Evolutionary conservation across 2,888 invertebrate genomes (phyloP), one percentile per base, ranked within the genome.

Genomic region (Cryptocheilus praepositus): DNA sequence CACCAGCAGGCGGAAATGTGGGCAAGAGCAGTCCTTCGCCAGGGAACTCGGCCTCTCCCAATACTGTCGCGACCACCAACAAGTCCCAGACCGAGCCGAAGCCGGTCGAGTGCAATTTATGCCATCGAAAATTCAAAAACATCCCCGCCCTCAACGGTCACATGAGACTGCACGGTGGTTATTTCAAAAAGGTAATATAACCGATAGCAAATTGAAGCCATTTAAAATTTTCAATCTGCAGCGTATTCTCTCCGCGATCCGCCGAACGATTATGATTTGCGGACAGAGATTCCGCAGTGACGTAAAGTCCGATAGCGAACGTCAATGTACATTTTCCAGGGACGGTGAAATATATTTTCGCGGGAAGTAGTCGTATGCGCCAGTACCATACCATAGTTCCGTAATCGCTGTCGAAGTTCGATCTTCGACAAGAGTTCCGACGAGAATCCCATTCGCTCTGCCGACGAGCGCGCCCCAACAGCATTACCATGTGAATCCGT

Each of bases 101-200:
- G 86, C 97, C 97, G 53, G 97, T 98, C 68, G 96, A 97, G 89
- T 98, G 98, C 90, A 96, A 96, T 89, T 92, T 98, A 70, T 99
- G 98, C 89, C 96, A 97, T 89, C 93, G 98, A 81, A 95, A 96
- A 88, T 99, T 98, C 90, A 98, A 98, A 91, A 98, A 98, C 89
- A 95, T 98, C 89, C 98, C 98, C 21, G 98, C 98, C 28, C 93
- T 99, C 64, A 99, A 99, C 89, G 98, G 98, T 8, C 98, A 98
- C 88, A 98, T 98, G 98, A 92, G 98, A 83, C 91, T 98, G 74
- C 98, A 99, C 89, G 98, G 98, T 53, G 98, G 98, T 64, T 98
- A 98, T 89, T 96, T 97, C 86, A 98, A 98, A 89, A 97, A 96
- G 93, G 95, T 95, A 89, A 80, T 13, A 1, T 36, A 36, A 36